Conservation (phyloP, 1,140 invertebrate genomes). For the Euura saliciscinereae region DNA sequence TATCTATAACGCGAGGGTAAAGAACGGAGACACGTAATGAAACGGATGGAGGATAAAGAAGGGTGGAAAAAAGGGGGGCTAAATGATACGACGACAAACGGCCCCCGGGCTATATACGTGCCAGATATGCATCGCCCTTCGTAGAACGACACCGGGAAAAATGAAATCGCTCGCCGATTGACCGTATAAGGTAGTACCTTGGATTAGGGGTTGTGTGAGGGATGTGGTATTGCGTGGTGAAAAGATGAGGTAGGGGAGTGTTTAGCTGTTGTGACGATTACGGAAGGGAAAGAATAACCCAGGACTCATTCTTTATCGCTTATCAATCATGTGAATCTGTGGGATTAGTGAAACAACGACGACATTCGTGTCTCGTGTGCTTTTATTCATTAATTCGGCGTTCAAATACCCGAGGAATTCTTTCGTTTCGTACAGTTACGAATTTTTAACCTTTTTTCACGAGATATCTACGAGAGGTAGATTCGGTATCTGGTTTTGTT, state of each 20-base stretch:
- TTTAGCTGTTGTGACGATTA: background rate
- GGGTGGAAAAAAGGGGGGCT: background rate
- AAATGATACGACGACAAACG: background rate
- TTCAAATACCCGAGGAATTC: too few relatives aligned
- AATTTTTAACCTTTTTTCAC: too few relatives aligned
- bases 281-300: too few relatives aligned
- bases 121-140: background rate
- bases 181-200: background rate
- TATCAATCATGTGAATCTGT: too few relatives aligned
- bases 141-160: background rate
- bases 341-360: too few relatives aligned
- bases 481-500: too few relatives aligned
- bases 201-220: background rate
- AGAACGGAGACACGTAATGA: background rate
- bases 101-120: background rate
- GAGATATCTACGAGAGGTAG: too few relatives aligned
- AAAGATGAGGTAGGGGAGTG: constrained; percentile 8
- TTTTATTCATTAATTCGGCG: too few relatives aligned
- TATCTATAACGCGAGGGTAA: too few relatives aligned
- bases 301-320: too few relatives aligned
- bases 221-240: background rate
- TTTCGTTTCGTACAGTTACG: too few relatives aligned
- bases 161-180: background rate
- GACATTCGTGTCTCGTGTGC: too few relatives aligned
- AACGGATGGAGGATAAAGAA: background rate